phyloP scores from a whole-genome alignment of 2,888 invertebrate species.

The Heliconius cydno region DNA sequence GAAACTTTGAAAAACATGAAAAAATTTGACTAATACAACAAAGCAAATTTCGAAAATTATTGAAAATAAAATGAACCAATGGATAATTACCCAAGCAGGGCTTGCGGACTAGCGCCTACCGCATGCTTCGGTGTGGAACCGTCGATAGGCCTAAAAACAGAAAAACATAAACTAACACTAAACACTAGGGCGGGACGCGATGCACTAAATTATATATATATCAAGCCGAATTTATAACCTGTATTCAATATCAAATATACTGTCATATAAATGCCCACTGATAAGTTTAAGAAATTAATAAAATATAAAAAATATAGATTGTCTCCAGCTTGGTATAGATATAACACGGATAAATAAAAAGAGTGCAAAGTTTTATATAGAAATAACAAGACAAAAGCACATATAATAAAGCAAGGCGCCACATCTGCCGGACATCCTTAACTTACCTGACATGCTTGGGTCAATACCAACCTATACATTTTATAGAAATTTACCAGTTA shows the following conservation, averaged over 20 bases:
- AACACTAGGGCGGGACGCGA: conserved; percentile 61
- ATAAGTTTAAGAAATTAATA: not conserved
- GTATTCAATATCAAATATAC: not conserved
- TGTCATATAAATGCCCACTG: not conserved
- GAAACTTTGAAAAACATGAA: conserved; percentile 5
- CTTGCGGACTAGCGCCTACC: conserved; percentile 83
- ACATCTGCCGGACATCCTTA: conserved; percentile 13
- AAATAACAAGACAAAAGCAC: conserved; percentile 38
- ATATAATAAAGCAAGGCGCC: conserved; percentile 37
- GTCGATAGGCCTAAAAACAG: conserved; percentile 87
- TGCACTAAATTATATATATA: conserved; percentile 47
- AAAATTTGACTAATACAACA: not conserved
- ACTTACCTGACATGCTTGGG: conserved; percentile 21
- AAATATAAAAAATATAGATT: not conserved
- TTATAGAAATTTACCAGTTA: not conserved
- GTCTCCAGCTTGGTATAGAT: conserved; percentile 46
- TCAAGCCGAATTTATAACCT: conserved; percentile 42
- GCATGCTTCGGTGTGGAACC: conserved; percentile 83
- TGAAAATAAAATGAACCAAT: conserved; percentile 47
- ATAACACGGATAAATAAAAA: conserved; percentile 22
- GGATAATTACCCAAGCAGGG: conserved; percentile 86
- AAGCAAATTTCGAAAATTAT: conserved; percentile 20
- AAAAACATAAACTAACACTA: conserved; percentile 79
- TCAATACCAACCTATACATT: not conserved
- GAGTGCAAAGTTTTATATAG: conserved; percentile 38